These are phyloP conservation scores for Drosophila bocki DNA, from an alignment of 1,140 invertebrate species.

Conservation along the genomic window DNA sequence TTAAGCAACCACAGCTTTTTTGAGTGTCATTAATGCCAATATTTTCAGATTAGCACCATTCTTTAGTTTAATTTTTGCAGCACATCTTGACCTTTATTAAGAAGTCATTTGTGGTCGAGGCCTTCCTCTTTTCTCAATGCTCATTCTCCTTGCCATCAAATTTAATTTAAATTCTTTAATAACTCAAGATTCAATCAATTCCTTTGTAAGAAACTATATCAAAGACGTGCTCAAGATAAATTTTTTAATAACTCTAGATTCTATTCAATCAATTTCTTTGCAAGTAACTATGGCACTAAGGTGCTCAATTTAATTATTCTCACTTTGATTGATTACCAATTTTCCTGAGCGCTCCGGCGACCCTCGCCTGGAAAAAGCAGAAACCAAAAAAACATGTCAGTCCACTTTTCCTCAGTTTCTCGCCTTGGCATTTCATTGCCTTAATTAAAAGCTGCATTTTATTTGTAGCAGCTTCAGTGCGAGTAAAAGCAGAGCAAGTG, in stretches of 20 bases:
- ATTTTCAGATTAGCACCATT: too few species aligned
- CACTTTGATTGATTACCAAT: slow-evolving; percentile 21
- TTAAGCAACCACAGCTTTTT: too few species aligned
- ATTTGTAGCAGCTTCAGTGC: slow-evolving; percentile 68
- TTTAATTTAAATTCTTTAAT: neutral
- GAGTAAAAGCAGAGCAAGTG: slow-evolving; percentile 53
- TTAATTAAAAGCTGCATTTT: slow-evolving; percentile 81
- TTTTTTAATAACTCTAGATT: neutral
- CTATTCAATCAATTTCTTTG: neutral
- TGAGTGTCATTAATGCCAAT: too few species aligned
- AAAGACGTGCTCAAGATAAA: neutral
- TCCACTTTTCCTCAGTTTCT: slow-evolving; percentile 81
- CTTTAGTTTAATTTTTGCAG: too few species aligned
- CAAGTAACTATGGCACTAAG: neutral
- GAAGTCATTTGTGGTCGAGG: too few species aligned
- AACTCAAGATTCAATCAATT: neutral
- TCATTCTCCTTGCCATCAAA: neutral
- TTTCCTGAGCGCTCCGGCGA: neutral
- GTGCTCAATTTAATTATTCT: neutral
- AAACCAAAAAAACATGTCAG: slow-evolving; percentile 60
- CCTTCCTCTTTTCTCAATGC: neutral
- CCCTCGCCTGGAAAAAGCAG: slow-evolving; percentile 62
- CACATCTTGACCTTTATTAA: too few species aligned
- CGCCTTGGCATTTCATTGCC: slow-evolving; percentile 73
- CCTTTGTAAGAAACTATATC: too few species aligned